Evolutionary conservation across 2,113 vertebrate species (phyloP), one percentile per base, ranked within the genome.

Genomic region (Pseudorectes ferrugineus): DNA sequence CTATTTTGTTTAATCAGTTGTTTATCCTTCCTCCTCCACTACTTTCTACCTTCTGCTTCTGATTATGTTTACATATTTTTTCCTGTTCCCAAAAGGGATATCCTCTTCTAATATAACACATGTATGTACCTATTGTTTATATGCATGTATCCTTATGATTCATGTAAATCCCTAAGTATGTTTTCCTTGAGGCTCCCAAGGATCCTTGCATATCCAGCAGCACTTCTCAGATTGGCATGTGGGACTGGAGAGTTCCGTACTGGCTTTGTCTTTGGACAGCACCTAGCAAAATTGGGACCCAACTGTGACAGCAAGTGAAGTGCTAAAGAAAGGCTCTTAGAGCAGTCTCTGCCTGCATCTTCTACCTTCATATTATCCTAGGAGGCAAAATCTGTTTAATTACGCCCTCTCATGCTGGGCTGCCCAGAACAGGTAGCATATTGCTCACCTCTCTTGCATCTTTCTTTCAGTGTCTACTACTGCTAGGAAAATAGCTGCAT

Each of bases 401-500:
- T 96, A 71, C 31, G 6, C 58, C 38, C 38, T 85, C 43, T 90
- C 92, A 88, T 48, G 67, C 93, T 95, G 93, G 75, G 88, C 63
- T 93, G 35, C 58, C 82, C 71, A 77, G 77, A 95, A 83, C 83
- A 93, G 70, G 92, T 86, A 96, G 92, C 94, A 94, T 93, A 96
- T 90, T 95, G 96, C 4, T 3, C 63, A 83, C 38, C 59, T 88
- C 85, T 80, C 83, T 62, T 79, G 67, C 72, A 90, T 88, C 82
- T 94, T 95, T 82, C 92, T 95, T 88, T 88, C 83, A 78, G 31
- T 67, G 83, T 88, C 46, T 91, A 42, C 72, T 71, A 83, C 36
- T 94, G 80, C 71, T 93, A 91, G 91, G 95, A 91, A 95, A 95
- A 96, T 89, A 88, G 89, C 95, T 96, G 95, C 63, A 9, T 93